These are phyloP conservation scores for Paracentrotus lividus DNA, from an alignment of 53 echinoderm and acorn worm species.

Conservation along the genomic window DNA sequence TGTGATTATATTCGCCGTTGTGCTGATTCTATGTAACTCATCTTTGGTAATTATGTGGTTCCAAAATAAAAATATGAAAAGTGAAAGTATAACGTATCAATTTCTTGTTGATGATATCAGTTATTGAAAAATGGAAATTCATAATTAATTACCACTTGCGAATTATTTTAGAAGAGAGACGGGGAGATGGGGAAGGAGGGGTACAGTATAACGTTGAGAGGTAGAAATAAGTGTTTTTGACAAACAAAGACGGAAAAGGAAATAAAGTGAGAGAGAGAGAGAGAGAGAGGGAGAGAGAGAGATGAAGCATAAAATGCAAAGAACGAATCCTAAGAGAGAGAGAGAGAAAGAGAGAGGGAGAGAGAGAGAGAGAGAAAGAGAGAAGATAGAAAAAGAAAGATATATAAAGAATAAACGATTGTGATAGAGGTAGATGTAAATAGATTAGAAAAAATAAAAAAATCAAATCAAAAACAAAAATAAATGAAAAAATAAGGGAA, in stretches of 20 bases:
- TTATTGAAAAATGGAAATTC: too few relatives aligned
- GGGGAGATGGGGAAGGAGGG: too few relatives aligned
- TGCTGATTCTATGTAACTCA: background rate
- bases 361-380: background rate
- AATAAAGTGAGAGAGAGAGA: background rate
- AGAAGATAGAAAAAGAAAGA: background rate
- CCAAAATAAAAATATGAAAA: background rate
- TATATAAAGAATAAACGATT: background rate
- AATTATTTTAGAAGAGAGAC: too few relatives aligned
- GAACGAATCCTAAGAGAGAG: background rate
- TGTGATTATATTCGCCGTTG: background rate
- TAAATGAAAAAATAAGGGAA: background rate
- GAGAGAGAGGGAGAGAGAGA: background rate
- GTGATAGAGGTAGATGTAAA: background rate
- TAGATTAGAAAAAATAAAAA: too few relatives aligned
- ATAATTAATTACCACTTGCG: too few relatives aligned
- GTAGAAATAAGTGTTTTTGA: too few relatives aligned
- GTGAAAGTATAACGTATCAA: background rate
- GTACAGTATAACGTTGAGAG: too few relatives aligned
- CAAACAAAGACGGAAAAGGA: too few relatives aligned
- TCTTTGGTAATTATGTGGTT: background rate
- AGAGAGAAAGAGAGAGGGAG: background rate
- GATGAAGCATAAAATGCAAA: background rate
- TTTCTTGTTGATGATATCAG: too few relatives aligned
- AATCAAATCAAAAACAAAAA: too few relatives aligned